Conservation (phyloP, 1,140 invertebrate genomes). For the Trissolcus basalis region DNA sequence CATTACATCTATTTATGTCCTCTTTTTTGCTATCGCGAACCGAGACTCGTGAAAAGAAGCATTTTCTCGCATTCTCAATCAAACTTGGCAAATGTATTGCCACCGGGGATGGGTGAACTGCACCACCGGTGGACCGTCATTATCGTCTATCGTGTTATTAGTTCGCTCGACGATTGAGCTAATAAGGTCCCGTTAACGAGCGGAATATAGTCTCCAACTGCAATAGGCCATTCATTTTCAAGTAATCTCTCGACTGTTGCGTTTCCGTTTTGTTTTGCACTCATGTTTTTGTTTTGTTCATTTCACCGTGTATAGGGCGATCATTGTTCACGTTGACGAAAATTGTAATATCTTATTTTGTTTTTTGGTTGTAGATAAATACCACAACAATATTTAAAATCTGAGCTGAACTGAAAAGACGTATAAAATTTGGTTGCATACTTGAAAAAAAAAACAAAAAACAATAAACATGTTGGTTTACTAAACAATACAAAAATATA, state of each 20-base stretch:
- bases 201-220: slow-evolving; percentile 50
- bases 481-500: too few species aligned
- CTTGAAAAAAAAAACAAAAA: too few species aligned
- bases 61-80: slow-evolving; percentile 60
- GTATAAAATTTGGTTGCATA: too few species aligned
- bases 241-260: slow-evolving; percentile 56
- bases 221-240: slow-evolving; percentile 52
- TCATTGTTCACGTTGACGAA: too few species aligned
- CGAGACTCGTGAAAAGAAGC: slow-evolving; percentile 51
- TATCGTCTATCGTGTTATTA: slow-evolving; percentile 68
- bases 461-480: too few species aligned
- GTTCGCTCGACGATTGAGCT: slow-evolving; percentile 67
- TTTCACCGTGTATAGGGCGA: slow-evolving; percentile 20
- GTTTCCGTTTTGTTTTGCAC: slow-evolving; percentile 41
- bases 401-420: too few species aligned
- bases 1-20: slow-evolving; percentile 66
- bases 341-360: too few species aligned
- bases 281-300: slow-evolving; percentile 13
- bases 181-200: slow-evolving; percentile 60
- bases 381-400: too few species aligned
- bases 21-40: slow-evolving; percentile 42
- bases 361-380: too few species aligned
- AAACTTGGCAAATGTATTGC: slow-evolving; percentile 56
- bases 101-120: slow-evolving; percentile 44
- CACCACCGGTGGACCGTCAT: slow-evolving; percentile 51